These are phyloP conservation scores for Gouania willdenowi DNA, from an alignment of 2,797 vertebrate species.

Conservation along the genomic window DNA sequence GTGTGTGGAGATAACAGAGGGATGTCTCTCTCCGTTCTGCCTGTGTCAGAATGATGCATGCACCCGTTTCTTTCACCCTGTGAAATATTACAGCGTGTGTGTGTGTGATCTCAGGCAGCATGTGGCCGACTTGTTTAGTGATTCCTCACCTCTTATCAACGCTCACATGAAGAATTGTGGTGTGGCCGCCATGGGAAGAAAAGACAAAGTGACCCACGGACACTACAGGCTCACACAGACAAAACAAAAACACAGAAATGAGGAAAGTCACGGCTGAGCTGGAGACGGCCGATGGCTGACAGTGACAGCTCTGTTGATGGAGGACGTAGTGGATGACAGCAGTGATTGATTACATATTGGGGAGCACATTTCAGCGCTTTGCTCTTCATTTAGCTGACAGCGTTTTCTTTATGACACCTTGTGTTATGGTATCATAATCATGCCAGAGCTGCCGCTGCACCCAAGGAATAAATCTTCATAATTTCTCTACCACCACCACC, in stretches of 20 bases:
- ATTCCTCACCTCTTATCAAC: constrained; percentile 65
- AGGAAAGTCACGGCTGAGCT: constrained; percentile 1
- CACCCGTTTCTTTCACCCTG: constrained; percentile 51
- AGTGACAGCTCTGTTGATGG: constrained; percentile 53
- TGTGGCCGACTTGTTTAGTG: constrained; percentile 53
- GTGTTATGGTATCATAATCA: constrained; percentile 71
- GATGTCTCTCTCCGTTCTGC: constrained; percentile 69
- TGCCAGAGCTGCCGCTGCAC: constrained; percentile 16
- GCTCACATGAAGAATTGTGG: constrained; percentile 56
- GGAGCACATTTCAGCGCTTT: constrained; percentile 37
- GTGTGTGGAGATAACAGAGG: constrained; percentile 68
- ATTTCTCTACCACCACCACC: not conserved
- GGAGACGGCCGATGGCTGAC: constrained; percentile 29
- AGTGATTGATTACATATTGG: constrained; percentile 62
- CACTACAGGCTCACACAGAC: constrained; percentile 9
- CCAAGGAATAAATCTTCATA: constrained; percentile 55
- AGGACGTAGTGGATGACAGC: constrained; percentile 36
- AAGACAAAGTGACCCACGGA: constrained; percentile 39
- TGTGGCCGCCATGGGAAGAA: constrained; percentile 32
- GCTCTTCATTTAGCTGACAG: constrained; percentile 68
- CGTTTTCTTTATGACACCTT: constrained; percentile 63
- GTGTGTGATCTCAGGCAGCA: constrained; percentile 57
- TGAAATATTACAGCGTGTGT: constrained; percentile 61
- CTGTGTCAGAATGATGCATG: constrained; percentile 71
- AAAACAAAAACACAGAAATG: not conserved